A percentile compares a stretch with the other conserved stretches of the same genome.
Conservation (phyloP, 1,140 invertebrate species). For the Trichogramma pretiosum region DNA sequence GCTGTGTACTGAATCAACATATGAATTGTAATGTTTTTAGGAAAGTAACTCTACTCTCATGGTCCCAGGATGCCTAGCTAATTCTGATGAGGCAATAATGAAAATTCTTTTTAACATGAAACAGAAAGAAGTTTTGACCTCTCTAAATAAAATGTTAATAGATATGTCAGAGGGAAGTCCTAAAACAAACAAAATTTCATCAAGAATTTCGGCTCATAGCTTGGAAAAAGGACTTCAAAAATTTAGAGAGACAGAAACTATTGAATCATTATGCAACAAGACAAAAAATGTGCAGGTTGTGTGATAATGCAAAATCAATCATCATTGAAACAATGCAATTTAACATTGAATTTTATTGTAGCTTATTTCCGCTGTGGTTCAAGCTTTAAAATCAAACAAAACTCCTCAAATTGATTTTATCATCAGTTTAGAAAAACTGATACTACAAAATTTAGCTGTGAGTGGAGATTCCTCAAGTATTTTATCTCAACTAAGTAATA, state of each 20-base stretch:
- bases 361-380: slow-evolving; percentile 50
- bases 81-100: slow-evolving; percentile 29
- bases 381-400: slow-evolving; percentile 50
- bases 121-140: slow-evolving; percentile 51
- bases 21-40: slow-evolving; percentile 26
- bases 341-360: slow-evolving; percentile 30
- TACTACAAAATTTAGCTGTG: slow-evolving; percentile 50
- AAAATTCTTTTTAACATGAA: slow-evolving; percentile 52
- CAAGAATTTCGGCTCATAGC: slow-evolving; percentile 49
- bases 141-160: slow-evolving; percentile 49
- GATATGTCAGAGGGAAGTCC: slow-evolving; percentile 41
- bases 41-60: slow-evolving; percentile 28
- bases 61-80: slow-evolving; percentile 38
- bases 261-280: slow-evolving; percentile 23
- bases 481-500: slow-evolving; percentile 38
- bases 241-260: slow-evolving; percentile 27
- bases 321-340: too few species aligned
- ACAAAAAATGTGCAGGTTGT: slow-evolving; percentile 45
- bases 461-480: slow-evolving; percentile 54
- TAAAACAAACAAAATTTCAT: slow-evolving; percentile 31
- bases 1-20: too few species aligned
- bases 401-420: slow-evolving; percentile 47
- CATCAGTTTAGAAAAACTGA: slow-evolving; percentile 50
- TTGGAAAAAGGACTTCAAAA: slow-evolving; percentile 45
- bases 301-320: slow-evolving; percentile 15